These are phyloP conservation scores for Montipora capitata DNA, from an alignment of 92 coral and sea anemone species.

Conservation along the genomic window DNA sequence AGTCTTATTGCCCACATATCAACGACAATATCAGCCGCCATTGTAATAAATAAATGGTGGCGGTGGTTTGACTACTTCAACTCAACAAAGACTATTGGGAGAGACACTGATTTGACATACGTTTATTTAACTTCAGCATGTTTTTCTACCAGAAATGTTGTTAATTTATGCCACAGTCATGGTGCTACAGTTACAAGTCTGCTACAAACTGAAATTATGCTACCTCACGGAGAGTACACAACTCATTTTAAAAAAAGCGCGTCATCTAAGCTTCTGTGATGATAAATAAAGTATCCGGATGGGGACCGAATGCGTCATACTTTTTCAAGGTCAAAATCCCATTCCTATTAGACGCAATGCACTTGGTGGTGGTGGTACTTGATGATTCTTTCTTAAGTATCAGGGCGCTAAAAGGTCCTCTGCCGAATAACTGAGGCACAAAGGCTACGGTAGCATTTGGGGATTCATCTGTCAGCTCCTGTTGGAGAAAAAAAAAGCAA, in stretches of 20 bases:
- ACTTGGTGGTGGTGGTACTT: neutral
- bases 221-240: constrained; percentile 28
- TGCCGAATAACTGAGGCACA: neutral
- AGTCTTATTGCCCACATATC: too few relatives aligned
- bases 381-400: neutral
- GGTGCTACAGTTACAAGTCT: too few relatives aligned
- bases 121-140: too few relatives aligned
- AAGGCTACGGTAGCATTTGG: neutral
- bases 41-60: too few relatives aligned
- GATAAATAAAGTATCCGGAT: constrained; percentile 24
- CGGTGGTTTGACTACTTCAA: too few relatives aligned
- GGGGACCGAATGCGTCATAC: neutral
- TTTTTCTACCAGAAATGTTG: too few relatives aligned
- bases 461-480: constrained; percentile 5
- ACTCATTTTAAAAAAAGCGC: neutral
- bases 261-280: neutral
- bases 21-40: too few relatives aligned
- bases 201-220: neutral
- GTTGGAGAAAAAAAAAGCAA: neutral
- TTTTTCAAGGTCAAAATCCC: neutral
- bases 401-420: constrained; percentile 9
- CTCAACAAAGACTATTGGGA: too few relatives aligned
- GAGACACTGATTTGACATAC: too few relatives aligned
- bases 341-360: neutral
- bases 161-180: too few relatives aligned